phyloP scores from a whole-genome alignment of 2,113 vertebrate genomes.

The Psilopsiagon aymara region DNA sequence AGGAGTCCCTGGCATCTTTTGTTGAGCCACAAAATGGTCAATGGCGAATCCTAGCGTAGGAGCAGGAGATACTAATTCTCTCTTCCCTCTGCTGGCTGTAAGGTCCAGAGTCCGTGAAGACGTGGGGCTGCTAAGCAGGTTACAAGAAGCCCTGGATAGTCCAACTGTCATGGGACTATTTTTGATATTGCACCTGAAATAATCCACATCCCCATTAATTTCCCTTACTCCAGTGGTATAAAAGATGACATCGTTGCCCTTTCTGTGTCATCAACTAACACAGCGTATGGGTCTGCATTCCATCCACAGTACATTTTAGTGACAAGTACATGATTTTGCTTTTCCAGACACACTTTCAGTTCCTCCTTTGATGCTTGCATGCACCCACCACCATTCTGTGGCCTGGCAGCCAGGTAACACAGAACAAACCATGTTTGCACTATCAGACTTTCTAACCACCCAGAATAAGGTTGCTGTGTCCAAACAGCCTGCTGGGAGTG shows the following conservation, averaged over 20 bases:
- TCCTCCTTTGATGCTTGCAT: not conserved
- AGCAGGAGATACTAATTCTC: not conserved
- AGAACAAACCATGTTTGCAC: not conserved
- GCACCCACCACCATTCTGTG: not conserved
- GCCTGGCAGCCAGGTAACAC: not conserved
- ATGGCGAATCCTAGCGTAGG: not conserved
- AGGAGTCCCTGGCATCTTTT: not conserved
- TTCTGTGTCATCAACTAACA: not conserved
- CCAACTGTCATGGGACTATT: not conserved
- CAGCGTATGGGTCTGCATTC: not conserved
- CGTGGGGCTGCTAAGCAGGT: not conserved
- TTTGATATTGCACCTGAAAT: not conserved
- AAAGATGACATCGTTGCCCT: not conserved
- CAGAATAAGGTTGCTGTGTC: not conserved
- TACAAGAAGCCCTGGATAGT: not conserved
- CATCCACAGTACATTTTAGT: not conserved
- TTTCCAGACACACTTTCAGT: not conserved
- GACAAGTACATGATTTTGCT: not conserved
- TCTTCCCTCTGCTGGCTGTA: not conserved
- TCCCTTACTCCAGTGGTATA: not conserved
- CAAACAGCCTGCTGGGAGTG: not conserved
- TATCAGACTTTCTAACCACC: not conserved
- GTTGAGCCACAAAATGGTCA: not conserved
- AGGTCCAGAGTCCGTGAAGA: not conserved
- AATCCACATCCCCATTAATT: not conserved